Conservation (phyloP, 1,140 invertebrate genomes). For the Propsilocerus akamusi region DNA sequence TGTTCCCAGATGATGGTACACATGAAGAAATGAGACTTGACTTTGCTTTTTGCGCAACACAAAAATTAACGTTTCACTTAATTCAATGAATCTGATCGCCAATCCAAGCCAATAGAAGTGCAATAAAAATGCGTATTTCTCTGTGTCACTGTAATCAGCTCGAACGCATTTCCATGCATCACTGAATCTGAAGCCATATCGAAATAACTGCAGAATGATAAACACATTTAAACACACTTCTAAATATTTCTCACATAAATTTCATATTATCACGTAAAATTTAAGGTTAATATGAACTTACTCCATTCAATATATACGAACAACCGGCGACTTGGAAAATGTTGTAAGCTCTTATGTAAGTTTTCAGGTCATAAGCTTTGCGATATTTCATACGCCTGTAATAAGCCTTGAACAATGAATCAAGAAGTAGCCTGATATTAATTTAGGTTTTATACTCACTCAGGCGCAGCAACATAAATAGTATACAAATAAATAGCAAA, state of each 20-base stretch:
- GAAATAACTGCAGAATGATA: too few species aligned
- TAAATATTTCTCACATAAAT: too few species aligned
- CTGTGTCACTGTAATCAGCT: neutral
- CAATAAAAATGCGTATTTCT: neutral
- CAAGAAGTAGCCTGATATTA: too few species aligned
- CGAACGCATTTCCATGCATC: neutral
- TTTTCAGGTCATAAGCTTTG: slow-evolving; percentile 56
- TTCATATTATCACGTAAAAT: neutral
- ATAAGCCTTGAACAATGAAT: too few species aligned
- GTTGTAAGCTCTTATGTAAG: slow-evolving; percentile 56
- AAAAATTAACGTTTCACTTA: slow-evolving; percentile 64
- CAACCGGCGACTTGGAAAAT: slow-evolving; percentile 46
- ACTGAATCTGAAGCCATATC: neutral
- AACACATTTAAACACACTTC: too few species aligned
- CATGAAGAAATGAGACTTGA: slow-evolving; percentile 54
- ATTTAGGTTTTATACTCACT: too few species aligned
- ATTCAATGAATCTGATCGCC: slow-evolving; percentile 34
- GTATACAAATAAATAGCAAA: too few species aligned
- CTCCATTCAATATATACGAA: slow-evolving; percentile 42
- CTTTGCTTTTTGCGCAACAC: slow-evolving; percentile 56
- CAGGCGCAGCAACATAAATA: too few species aligned
- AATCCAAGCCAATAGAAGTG: neutral
- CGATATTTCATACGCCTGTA: slow-evolving; percentile 71
- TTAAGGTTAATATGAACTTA: slow-evolving; percentile 13
- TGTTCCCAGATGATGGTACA: slow-evolving; percentile 48